Percentiles rank a stretch among this genome's conserved stretches.
Evolutionary conservation across 2,113 vertebrate species (phyloP).

Genomic region (Aspiorhynchus laticeps): DNA sequence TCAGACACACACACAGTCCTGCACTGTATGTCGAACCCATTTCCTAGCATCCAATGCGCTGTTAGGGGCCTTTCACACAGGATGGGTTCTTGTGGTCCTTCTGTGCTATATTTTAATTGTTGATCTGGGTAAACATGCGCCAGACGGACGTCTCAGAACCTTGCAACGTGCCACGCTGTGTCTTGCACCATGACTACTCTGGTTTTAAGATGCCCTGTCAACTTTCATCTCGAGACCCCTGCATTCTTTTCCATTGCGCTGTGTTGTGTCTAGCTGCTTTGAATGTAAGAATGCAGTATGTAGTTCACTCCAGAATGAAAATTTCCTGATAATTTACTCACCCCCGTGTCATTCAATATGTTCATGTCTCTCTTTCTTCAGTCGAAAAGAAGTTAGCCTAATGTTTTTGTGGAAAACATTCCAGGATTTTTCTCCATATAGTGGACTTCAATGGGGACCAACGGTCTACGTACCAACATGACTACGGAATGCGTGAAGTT

Average conservation of each 20-base stretch:
- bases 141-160: neutral
- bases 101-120: neutral
- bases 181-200: neutral
- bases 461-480: no score
- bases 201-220: neutral
- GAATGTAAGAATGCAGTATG: neutral
- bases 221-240: neutral
- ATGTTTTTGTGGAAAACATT: no score
- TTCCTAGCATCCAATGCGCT: neutral
- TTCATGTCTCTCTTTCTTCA: no score
- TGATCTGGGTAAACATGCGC: neutral
- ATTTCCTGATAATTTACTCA: no score
- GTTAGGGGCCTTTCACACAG: neutral
- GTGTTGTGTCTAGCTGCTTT: slow-evolving; percentile 11
- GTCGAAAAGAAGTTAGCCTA: no score
- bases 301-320: no score
- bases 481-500: no score
- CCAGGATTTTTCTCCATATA: no score
- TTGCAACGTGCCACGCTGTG: neutral
- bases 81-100: neutral
- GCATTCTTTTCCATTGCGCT: neutral
- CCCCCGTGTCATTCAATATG: no score
- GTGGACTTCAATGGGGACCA: no score
- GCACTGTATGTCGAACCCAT: neutral
- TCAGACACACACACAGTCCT: slow-evolving; percentile 30